These are phyloP conservation scores for Lacerta agilis DNA, from an alignment of 2,797 vertebrate genomes.

Conservation along the genomic window DNA sequence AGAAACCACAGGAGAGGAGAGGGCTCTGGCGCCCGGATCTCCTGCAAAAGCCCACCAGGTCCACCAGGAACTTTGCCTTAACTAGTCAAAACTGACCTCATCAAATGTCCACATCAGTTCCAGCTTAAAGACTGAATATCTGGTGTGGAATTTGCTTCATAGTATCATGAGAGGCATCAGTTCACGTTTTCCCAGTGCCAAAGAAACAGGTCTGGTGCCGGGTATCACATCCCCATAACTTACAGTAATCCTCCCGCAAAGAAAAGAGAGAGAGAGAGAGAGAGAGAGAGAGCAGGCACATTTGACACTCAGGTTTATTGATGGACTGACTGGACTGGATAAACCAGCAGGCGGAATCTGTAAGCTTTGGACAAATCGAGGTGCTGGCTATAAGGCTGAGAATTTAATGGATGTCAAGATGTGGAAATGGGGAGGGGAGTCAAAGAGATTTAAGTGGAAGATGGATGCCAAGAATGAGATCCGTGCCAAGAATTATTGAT, in stretches of 20 bases:
- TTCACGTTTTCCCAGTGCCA: neutral
- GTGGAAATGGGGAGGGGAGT: conserved; percentile 46
- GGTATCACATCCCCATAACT: conserved; percentile 50
- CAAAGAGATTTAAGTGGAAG: conserved; percentile 60
- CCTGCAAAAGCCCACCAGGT: too few species aligned
- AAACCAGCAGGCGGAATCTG: conserved; percentile 51
- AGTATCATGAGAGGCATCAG: neutral
- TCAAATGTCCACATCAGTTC: neutral
- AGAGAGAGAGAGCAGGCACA: conserved; percentile 43
- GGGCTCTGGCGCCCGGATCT: neutral
- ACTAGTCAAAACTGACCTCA: neutral
- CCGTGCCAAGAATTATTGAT: conserved; percentile 53
- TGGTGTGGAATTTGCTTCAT: neutral
- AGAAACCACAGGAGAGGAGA: too few species aligned
- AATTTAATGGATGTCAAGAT: conserved; percentile 72
- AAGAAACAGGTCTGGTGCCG: neutral
- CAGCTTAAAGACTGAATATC: neutral
- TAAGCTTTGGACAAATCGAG: conserved; percentile 70
- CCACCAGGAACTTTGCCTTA: neutral
- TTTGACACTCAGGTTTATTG: conserved; percentile 68
- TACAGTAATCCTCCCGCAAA: conserved; percentile 46
- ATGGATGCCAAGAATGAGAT: conserved; percentile 59
- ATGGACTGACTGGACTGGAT: conserved; percentile 64
- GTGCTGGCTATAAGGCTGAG: conserved; percentile 28
- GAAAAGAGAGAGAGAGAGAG: neutral